phyloP scores from a whole-genome alignment of 1,140 invertebrate species.

The Hycleus cichorii region DNA sequence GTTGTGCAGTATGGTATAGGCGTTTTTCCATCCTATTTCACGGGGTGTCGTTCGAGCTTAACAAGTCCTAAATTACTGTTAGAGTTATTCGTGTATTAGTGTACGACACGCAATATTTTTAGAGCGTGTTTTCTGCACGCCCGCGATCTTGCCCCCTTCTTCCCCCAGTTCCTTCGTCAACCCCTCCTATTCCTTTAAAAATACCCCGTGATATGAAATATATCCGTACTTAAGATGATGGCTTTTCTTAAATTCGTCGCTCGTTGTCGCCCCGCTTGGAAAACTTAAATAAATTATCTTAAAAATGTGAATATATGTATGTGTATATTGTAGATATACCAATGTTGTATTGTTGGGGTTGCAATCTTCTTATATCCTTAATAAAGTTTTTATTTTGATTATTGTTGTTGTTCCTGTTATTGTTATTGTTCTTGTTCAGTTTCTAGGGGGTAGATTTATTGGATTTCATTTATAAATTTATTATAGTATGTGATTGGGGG shows the following conservation, averaged over 20 bases:
- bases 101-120: constrained; percentile 32
- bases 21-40: constrained; percentile 14
- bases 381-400: too few relatives aligned
- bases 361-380: too few relatives aligned
- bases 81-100: constrained; percentile 30
- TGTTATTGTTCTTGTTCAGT: too few relatives aligned
- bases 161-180: too few relatives aligned
- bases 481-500: too few relatives aligned
- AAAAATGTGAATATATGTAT: too few relatives aligned
- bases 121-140: constrained; percentile 19
- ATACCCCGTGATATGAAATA: constrained; percentile 36
- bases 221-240: constrained; percentile 38
- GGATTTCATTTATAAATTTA: too few relatives aligned
- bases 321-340: not conserved
- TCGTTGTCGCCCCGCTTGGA: constrained; percentile 26
- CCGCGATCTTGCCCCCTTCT: constrained; percentile 10
- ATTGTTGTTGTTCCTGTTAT: too few relatives aligned
- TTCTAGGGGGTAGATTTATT: too few relatives aligned
- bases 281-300: constrained; percentile 32
- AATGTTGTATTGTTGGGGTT: too few relatives aligned
- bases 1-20: too few relatives aligned
- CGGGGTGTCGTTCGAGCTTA: constrained; percentile 18
- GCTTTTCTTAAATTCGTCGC: constrained; percentile 39
- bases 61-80: constrained; percentile 25
- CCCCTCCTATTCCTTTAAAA: not conserved